phyloP scores from a whole-genome alignment of 1,140 invertebrate species.

The Eupeodes corollae region DNA sequence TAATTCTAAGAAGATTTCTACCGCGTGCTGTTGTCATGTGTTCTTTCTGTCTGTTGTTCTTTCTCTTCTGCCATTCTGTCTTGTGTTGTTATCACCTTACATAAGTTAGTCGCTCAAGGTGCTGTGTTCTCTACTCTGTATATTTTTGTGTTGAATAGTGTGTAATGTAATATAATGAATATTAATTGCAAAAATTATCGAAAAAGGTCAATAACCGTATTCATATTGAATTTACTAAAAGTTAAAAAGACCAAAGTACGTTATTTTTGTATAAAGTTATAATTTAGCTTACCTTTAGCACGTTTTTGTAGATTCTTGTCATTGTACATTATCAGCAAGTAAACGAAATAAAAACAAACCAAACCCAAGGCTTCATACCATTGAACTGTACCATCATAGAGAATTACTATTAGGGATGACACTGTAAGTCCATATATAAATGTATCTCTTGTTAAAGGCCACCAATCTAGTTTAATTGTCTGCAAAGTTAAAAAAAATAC shows the following conservation, averaged over 20 bases:
- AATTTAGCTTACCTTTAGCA: background rate
- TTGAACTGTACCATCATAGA: background rate
- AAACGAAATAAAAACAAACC: background rate
- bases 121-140: too few species aligned
- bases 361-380: background rate
- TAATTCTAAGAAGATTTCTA: too few species aligned
- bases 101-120: too few species aligned
- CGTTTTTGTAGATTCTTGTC: background rate
- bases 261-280: too few species aligned
- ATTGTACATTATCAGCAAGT: background rate
- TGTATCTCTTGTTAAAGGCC: slow-evolving; percentile 74
- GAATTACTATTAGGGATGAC: background rate
- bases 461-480: slow-evolving; percentile 68
- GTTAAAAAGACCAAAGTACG: too few species aligned
- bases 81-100: too few species aligned
- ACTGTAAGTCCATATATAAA: slow-evolving; percentile 58
- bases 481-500: background rate
- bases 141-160: too few species aligned
- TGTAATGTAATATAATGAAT: too few species aligned
- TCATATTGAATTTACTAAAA: background rate
- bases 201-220: background rate
- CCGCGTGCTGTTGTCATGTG: too few species aligned
- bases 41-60: too few species aligned
- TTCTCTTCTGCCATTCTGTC: too few species aligned
- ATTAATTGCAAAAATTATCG: background rate